Evolutionary conservation across 2,797 vertebrate species (phyloP), one percentile per base, ranked within the genome.

Genomic region (Pseudotriccus pelzelni): DNA sequence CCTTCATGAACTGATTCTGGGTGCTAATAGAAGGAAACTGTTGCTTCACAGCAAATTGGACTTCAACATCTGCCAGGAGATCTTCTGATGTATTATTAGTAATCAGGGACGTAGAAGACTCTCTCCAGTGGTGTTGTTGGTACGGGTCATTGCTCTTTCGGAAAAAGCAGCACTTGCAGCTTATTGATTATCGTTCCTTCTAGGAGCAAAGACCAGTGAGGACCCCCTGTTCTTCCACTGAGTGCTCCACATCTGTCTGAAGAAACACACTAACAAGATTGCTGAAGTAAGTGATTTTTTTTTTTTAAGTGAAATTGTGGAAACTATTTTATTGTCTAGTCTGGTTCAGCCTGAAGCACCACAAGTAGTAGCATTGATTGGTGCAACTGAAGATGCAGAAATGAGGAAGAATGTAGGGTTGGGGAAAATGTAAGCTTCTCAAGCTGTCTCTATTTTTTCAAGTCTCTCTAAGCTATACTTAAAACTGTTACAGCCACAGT

Each of bases 361-460:
- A 13, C 7, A 43, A 59, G 13, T 44, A 69, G 39, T 21, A 55
- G 53, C 23, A 43, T 56, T 1, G 0, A 9, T 52, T 1, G 0
- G 10, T 68, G 37, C 28, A 37, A 37, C 12, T 43, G 19, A 50
- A 76, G 32, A 24, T 43, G 25, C 77, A 34, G 52, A 77, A 81
- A 50, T 46, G 13, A 58, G 12, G 11, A 41, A 52, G 46, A 49
- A 72, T 72, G 64, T 39, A 24, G 6, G 2, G 0, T 32, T 87
- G n/a, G 37, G 12, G 24, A 50, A 87, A 76, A 43, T 17, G 19
- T 15, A n/a, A 80, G 30, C 43, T 49, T 68, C 9, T 63, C 19
- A 43, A 30, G 30, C 17, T 39, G 6, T 7, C 12, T 53, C 73
- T 28, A 32, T 44, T 18, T 24, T 30, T 72, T 22, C 2, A 53